A percentile compares a stretch with the other conserved stretches of the same genome.
These are phyloP conservation scores for Pachydiplax longipennis DNA, from an alignment of 2,888 invertebrate species.

Conservation along the genomic window DNA sequence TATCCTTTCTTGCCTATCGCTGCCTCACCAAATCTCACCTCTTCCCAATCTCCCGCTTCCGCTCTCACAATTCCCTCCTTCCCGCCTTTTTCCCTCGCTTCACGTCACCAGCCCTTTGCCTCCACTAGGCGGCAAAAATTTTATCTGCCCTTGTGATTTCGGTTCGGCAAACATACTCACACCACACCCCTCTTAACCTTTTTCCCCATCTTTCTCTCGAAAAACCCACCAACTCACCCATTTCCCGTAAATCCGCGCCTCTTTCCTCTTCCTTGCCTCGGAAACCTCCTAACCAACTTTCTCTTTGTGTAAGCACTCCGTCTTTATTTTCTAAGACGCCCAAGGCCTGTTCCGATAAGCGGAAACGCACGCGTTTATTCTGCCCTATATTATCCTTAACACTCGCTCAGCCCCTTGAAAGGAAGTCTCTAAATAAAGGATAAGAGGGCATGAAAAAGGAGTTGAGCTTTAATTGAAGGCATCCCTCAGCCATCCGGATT, in stretches of 20 bases:
- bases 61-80: background rate
- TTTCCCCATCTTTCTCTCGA: background rate
- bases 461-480: too few relatives aligned
- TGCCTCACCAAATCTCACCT: background rate
- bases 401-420: too few relatives aligned
- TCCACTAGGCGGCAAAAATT: constrained; percentile 36
- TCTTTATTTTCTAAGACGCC: too few relatives aligned
- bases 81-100: constrained; percentile 6
- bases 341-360: too few relatives aligned
- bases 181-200: background rate
- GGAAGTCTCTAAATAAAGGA: too few relatives aligned
- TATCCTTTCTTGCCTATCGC: background rate
- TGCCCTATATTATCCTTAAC: too few relatives aligned
- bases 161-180: constrained; percentile 1
- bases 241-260: background rate
- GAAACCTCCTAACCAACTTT: background rate
- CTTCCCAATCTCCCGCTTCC: background rate
- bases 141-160: constrained; percentile 37
- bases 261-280: background rate
- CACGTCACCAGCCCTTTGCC: background rate
- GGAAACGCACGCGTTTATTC: too few relatives aligned
- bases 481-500: too few relatives aligned
- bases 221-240: background rate
- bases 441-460: too few relatives aligned
- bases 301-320: background rate